These are phyloP conservation scores for Periplaneta americana DNA, from an alignment of 1,140 invertebrate species.

Conservation along the genomic window DNA sequence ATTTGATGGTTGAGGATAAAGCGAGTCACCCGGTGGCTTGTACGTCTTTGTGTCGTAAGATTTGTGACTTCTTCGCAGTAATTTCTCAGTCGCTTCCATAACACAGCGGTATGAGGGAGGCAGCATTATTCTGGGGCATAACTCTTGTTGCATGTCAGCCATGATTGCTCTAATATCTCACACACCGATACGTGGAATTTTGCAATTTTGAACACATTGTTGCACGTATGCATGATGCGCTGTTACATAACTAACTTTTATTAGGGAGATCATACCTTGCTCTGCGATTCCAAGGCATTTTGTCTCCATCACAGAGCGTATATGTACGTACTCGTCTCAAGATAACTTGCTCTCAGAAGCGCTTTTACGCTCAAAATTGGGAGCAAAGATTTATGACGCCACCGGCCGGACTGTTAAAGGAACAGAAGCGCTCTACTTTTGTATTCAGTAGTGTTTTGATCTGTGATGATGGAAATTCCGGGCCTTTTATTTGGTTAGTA, in stretches of 20 bases:
- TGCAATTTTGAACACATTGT: neutral
- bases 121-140: no score
- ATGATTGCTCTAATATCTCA: neutral
- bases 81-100: neutral
- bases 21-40: neutral
- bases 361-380: no score
- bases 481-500: no score
- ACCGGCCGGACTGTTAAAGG: no score
- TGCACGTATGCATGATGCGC: no score
- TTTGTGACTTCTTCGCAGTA: neutral
- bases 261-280: neutral
- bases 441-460: no score
- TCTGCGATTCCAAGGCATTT: no score
- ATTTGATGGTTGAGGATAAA: no score
- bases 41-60: neutral
- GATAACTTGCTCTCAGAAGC: neutral
- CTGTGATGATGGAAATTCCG: no score
- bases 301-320: neutral
- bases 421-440: no score
- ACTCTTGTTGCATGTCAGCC: neutral
- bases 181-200: neutral
- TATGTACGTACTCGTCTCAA: neutral
- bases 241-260: neutral
- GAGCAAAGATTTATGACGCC: no score
- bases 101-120: no score